Base-by-base conservation (phyloP, 1,140 invertebrate species). In the Drosophila suzukii region DNA sequence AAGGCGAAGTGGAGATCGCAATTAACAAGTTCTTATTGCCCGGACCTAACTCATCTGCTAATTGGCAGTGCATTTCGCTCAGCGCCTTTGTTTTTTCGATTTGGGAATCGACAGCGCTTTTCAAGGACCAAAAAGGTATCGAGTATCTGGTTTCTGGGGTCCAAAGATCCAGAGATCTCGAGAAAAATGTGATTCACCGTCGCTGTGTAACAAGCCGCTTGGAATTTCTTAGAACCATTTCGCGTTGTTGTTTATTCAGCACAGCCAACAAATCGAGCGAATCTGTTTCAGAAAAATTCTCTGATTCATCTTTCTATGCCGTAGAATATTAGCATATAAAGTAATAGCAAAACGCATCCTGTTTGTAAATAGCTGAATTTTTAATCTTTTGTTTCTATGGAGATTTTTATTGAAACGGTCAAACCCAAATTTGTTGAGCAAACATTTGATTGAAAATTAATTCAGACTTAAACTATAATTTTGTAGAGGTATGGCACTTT, bases 21-120 rank as follows among this genome's bases (percentile, higher is more conserved):
- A 78, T 85, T 85, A 85, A 75, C 81, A 85, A 74, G 44, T 81
- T 85, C 56, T 65, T 74, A 78, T 58, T 62, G 68, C 49, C 49
- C 54, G 47, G 58, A 34, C 38, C 59, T 62, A 46, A 47, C 30
- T 43, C 43, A 38, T 56, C 75, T 86, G 78, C 82, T 84, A 84
- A 84, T 84, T 84, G 74, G 55, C 57, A 78, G 46, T 85, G 77
- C 77, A 84, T 51, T 50, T 59, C 36, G 58, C 34, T 38, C 49
- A 13, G 7, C 5, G 32, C 17, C 4, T 56, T 47, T 32, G n/a
- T 32, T 44, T 32, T 6, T 12, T 39, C 11, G 32, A 34, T 34
- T 39, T 17, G 15, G 41, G 41, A 13, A 6, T 6, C 36, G 15
- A 8, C n/a, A 27, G 8, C 13, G 13, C 13, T 8, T 8, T 34